Base-by-base conservation (phyloP, 2,797 vertebrate genomes). In the Epinephelus awoara region DNA sequence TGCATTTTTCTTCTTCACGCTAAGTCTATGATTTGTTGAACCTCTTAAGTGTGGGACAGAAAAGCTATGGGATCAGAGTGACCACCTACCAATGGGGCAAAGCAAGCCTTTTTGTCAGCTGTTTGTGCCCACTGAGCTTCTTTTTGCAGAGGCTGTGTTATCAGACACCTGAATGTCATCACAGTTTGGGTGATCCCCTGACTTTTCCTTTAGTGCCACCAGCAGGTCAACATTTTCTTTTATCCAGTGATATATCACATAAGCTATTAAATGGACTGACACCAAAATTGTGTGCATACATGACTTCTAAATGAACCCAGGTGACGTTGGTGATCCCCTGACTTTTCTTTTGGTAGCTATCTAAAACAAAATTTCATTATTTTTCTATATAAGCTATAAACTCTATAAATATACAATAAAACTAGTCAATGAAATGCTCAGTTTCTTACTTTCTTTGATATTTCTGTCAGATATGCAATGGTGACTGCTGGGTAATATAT, bases 51-150 rank as follows among this genome's bases (percentile, higher is more conserved):
- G 62, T 49, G 14, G 70, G 47, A 59, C 62, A 79, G 64, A 82
- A n/a, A 65, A 84, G 79, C 47, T 80, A 38, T 79, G 75, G 79
- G 70, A 85, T 72, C 69, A 75, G 12, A 68, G 46, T 80, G 67
- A 83, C 74, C 82, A 83, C 74, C 82, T 58, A 40, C 49, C 51
- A 40, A 42, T 46, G 23, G 40, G 46, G 67, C 65, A 67, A 72
- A 77, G 75, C 67, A 57, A 67, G 40, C 49, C 62, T 71, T 59
- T 90, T 80, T 59, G 46, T 83, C 78, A 77, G 71, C 62, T 17
- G 14, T 55, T 58, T 72, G 73, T 64, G 47, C 50, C 54, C 57
- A 61, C 50, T 67, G 6, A 21, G 25, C 56, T 70, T 67, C 44
- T 59, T 77, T 79, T 65, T 75, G 56, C 50, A 54, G 52, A n/a